A percentile compares a stretch with the other conserved stretches of the same genome.
Conservation (phyloP, 2,888 invertebrate genomes). For the Lasioglossum malachurum region DNA sequence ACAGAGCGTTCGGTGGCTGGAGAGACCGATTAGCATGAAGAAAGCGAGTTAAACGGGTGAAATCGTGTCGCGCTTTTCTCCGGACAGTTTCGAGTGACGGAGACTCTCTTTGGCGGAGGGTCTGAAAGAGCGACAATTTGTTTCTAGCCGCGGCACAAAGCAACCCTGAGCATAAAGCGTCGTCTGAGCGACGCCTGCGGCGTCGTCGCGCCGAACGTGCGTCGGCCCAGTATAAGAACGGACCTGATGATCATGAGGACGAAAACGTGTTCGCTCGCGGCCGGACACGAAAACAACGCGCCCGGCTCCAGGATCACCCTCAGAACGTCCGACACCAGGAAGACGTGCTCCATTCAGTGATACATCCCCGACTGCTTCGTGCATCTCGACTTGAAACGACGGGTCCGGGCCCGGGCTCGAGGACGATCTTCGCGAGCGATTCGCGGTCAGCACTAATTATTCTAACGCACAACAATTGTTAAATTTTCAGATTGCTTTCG, state of each 20-base stretch:
- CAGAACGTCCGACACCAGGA: constrained; percentile 75
- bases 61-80: background rate
- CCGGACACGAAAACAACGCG: constrained; percentile 86
- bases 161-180: constrained; percentile 92
- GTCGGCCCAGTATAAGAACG: constrained; percentile 94
- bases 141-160: constrained; percentile 80
- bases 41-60: background rate
- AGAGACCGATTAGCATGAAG: background rate
- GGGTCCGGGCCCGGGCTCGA: background rate
- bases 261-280: constrained; percentile 91
- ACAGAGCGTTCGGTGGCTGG: background rate
- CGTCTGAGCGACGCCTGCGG: constrained; percentile 95
- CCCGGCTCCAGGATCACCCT: constrained; percentile 80
- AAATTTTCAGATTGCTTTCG: background rate
- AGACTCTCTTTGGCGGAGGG: background rate
- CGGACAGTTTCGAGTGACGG: constrained; percentile 10
- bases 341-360: constrained; percentile 80
- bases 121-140: constrained; percentile 49
- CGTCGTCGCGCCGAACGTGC: constrained; percentile 94
- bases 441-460: background rate
- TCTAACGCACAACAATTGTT: constrained; percentile 8
- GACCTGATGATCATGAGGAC: constrained; percentile 95
- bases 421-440: constrained; percentile 58
- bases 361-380: constrained; percentile 43
- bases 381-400: constrained; percentile 26